Evolutionary conservation across 2,888 invertebrate species (phyloP).

Genomic region (Carabus problematicus): DNA sequence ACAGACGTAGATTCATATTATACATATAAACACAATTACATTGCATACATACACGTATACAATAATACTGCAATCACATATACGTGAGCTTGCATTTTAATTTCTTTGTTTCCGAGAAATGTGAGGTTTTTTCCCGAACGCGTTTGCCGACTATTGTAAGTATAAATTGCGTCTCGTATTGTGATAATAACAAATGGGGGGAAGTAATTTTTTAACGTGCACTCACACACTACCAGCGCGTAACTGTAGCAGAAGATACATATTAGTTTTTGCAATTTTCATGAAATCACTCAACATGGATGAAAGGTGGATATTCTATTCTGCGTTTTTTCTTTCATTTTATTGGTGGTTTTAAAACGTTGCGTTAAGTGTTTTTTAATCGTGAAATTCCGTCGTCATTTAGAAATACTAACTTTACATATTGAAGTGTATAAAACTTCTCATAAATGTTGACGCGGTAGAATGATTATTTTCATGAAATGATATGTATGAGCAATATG

Average conservation of each 20-base stretch:
- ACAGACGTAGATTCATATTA: neutral
- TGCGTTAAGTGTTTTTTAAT: too few relatives aligned
- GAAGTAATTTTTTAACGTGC: slow-evolving; percentile 38
- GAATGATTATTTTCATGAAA: too few relatives aligned
- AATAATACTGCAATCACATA: neutral
- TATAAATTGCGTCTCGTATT: slow-evolving; percentile 40
- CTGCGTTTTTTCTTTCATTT: too few relatives aligned
- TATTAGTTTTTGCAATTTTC: slow-evolving; percentile 36
- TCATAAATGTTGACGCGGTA: too few relatives aligned
- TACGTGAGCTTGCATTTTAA: slow-evolving; percentile 35
- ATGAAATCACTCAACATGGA: slow-evolving; percentile 12
- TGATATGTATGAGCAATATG: too few relatives aligned
- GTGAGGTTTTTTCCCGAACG: slow-evolving; percentile 14
- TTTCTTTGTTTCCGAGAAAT: slow-evolving; percentile 37
- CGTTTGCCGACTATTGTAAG: slow-evolving; percentile 35
- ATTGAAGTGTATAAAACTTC: too few relatives aligned
- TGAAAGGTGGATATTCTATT: too few relatives aligned
- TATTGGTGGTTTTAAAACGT: too few relatives aligned
- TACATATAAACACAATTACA: neutral
- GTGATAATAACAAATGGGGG: slow-evolving; percentile 37
- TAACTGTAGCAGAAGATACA: neutral
- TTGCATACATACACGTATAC: neutral
- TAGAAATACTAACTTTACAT: too few relatives aligned
- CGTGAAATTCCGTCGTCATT: too few relatives aligned
- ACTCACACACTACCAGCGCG: slow-evolving; percentile 1